phyloP scores from a whole-genome alignment of 1,140 invertebrate genomes.

The Olivierus martensii region DNA sequence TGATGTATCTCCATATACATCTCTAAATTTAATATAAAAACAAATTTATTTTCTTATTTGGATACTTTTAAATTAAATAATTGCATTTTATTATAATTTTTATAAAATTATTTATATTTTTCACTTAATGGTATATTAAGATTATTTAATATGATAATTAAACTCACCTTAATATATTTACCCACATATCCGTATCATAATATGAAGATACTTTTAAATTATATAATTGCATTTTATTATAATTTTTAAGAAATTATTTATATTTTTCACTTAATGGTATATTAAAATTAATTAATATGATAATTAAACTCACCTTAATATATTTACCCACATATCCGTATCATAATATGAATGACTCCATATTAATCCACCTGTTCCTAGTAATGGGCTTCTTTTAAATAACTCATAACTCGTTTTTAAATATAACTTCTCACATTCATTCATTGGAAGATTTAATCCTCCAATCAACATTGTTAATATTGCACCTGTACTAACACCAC shows the following conservation, averaged over 20 bases:
- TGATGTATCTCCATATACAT: slow-evolving; percentile 46
- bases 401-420: slow-evolving; percentile 50
- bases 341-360: slow-evolving; percentile 85
- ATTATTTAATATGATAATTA: not conserved
- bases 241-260: not conserved
- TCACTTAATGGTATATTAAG: too few relatives aligned
- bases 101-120: too few relatives aligned
- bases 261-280: too few relatives aligned
- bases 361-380: slow-evolving; percentile 62
- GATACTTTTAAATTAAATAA: not conserved
- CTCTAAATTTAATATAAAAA: not conserved
- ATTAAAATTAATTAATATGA: not conserved
- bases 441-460: slow-evolving; percentile 41
- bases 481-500: slow-evolving; percentile 65
- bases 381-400: slow-evolving; percentile 52
- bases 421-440: slow-evolving; percentile 50
- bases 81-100: not conserved
- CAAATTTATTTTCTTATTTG: too few relatives aligned
- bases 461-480: slow-evolving; percentile 31
- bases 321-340: slow-evolving; percentile 64
- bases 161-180: slow-evolving; percentile 51
- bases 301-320: slow-evolving; percentile 42
- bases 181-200: slow-evolving; percentile 77
- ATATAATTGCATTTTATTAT: not conserved
- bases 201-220: slow-evolving; percentile 47